Conservation (phyloP, 2,888 invertebrate species). For the Hermaeophaga mercurialis region DNA sequence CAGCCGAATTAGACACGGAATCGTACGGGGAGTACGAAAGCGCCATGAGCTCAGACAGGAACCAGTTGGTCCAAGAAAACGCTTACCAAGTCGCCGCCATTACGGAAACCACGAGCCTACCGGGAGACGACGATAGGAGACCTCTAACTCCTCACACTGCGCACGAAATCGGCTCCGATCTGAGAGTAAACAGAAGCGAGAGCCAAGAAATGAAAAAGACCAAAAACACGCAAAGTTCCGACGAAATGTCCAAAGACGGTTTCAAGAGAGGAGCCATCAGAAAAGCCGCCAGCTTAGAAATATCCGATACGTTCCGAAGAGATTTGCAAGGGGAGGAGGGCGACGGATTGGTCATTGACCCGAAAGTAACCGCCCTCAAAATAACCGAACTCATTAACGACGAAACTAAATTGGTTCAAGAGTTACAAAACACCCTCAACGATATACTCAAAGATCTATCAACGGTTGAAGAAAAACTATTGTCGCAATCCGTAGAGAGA, state of each 20-base stretch:
- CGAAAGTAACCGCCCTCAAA: slow-evolving; percentile 57
- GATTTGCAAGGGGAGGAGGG: slow-evolving; percentile 65
- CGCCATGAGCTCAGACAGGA: slow-evolving; percentile 63
- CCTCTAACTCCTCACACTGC: slow-evolving; percentile 54
- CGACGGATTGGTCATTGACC: slow-evolving; percentile 63
- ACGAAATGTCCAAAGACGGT: slow-evolving; percentile 60
- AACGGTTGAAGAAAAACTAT: slow-evolving; percentile 68
- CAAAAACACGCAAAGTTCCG: slow-evolving; percentile 54
- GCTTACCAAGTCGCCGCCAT: slow-evolving; percentile 56
- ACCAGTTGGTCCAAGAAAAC: slow-evolving; percentile 51
- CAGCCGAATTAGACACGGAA: slow-evolving; percentile 65
- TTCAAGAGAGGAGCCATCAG: slow-evolving; percentile 40
- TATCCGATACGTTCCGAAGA: slow-evolving; percentile 56
- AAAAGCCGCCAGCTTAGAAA: slow-evolving; percentile 56
- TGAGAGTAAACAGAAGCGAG: slow-evolving; percentile 55
- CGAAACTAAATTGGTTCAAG: slow-evolving; percentile 48
- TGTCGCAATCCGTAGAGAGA: slow-evolving; percentile 69
- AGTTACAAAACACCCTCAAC: slow-evolving; percentile 55
- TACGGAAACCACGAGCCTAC: slow-evolving; percentile 55
- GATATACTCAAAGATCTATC: slow-evolving; percentile 63
- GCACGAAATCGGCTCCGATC: slow-evolving; percentile 57
- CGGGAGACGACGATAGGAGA: slow-evolving; percentile 50
- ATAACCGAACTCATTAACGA: slow-evolving; percentile 53
- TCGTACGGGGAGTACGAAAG: slow-evolving; percentile 72
- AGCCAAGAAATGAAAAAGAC: slow-evolving; percentile 57